phyloP scores from a whole-genome alignment of 2,888 invertebrate species.

The Busseola fusca region DNA sequence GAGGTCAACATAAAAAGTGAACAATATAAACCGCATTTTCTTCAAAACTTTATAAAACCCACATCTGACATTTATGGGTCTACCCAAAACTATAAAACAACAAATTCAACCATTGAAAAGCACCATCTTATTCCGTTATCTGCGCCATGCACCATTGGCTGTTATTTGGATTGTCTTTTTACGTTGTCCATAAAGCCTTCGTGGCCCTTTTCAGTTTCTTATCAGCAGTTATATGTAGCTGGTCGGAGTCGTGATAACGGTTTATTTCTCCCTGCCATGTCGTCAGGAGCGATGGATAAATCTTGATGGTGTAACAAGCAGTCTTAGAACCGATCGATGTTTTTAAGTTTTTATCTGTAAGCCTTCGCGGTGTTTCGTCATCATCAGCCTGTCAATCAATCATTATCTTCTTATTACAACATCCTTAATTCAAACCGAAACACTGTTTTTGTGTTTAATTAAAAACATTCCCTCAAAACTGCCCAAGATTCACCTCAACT shows the following conservation, averaged over 20 bases:
- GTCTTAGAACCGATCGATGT: constrained; percentile 7
- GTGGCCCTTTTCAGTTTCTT: constrained; percentile 59
- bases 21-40: constrained; percentile 14
- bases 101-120: constrained; percentile 56
- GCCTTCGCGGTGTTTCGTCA: neutral
- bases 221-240: constrained; percentile 60
- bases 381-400: neutral
- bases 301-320: constrained; percentile 21
- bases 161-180: constrained; percentile 65
- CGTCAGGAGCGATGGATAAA: constrained; percentile 28
- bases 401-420: neutral
- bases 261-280: constrained; percentile 53
- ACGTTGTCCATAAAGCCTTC: constrained; percentile 63
- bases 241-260: constrained; percentile 53
- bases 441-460: neutral
- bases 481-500: constrained; percentile 19
- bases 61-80: constrained; percentile 22
- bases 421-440: neutral
- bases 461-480: constrained; percentile 7
- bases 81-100: constrained; percentile 54
- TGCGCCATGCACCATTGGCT: constrained; percentile 39
- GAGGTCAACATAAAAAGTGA: neutral
- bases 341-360: neutral
- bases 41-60: constrained; percentile 12
- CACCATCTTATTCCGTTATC: constrained; percentile 50